Conservation (phyloP, 2,888 invertebrate genomes). For the Panopea generosa region DNA sequence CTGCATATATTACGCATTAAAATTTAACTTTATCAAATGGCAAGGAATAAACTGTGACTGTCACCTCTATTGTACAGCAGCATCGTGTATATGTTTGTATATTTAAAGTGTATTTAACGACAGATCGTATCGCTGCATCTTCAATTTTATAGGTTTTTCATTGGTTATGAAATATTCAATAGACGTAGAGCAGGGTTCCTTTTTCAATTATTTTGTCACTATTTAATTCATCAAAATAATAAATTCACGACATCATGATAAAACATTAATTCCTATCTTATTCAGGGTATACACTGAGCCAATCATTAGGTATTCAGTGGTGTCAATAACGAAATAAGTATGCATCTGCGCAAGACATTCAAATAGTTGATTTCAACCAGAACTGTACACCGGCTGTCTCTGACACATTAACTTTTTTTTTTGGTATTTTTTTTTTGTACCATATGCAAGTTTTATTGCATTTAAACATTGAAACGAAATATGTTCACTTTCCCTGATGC, state of each 20-base stretch:
- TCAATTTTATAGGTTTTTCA: constrained; percentile 37
- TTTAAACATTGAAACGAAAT: no score
- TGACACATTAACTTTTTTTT: no score
- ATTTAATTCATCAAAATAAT: constrained; percentile 20
- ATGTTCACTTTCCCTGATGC: no score
- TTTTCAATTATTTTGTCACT: constrained; percentile 28
- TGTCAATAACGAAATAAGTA: no score
- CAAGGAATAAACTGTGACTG: constrained; percentile 37
- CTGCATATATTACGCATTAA: constrained; percentile 54
- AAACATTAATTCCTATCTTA: no score
- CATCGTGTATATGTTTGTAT: constrained; percentile 4
- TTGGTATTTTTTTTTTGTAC: no score
- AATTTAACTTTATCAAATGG: constrained; percentile 24
- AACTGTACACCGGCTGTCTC: no score
- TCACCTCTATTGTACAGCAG: constrained; percentile 7
- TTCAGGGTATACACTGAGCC: no score
- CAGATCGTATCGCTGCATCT: constrained; percentile 8
- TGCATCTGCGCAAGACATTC: no score
- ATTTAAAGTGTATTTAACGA: constrained; percentile 9
- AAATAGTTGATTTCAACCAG: no score
- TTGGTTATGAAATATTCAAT: constrained; percentile 24
- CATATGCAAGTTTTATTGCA: no score
- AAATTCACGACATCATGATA: constrained; percentile 8
- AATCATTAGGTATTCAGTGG: no score
- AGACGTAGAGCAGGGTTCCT: neutral